Base-by-base conservation (phyloP, 2,797 vertebrate genomes). In the Melanotaenia maccullochi region DNA sequence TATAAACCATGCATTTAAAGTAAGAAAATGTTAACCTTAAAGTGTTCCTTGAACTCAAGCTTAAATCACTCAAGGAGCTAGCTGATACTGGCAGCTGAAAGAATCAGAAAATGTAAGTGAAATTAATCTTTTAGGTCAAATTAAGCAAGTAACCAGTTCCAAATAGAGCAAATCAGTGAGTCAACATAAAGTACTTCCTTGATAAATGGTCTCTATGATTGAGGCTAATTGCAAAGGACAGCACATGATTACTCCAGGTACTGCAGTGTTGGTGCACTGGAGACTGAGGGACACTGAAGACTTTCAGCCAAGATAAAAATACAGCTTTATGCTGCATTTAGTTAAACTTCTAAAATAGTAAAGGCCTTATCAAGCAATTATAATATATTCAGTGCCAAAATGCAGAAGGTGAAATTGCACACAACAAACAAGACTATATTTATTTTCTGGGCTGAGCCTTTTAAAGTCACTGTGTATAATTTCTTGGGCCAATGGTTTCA, bases 401-500 rank as follows among this genome's bases (percentile, higher is more conserved):
- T 0, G 30, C 13, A 9, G 42, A 35, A 65, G 65, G 49, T 36
- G 28, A 54, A 60, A n/a, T 42, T 28, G 22, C 30, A 66, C 30
- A 22, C 24, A 30, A 40, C 18, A n/a, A 65, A 42, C 14, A 16
- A 30, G 24, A 28, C 24, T 0, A 40, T 24, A 11, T 65, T 40
- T 65, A 65, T 73, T 60, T 60, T 22, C 33, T 9, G 7, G 56
- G 61, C 32, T 20, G 42, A 24, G 55, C 16, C 42, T 52, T 59
- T 75, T 40, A 66, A 30, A 56, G 30, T 65, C 30, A 5, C 40
- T 25, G 66, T 28, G 74, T 57, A 18, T 49, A 40, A 67, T 71
- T 78, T 77, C 52, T 58, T 57, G 49, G 73, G 60, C 62, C 62
- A 56, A 30, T 49, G 54, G 65, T 59, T 68, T 55, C 60, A 64